Conservation (phyloP, 2,888 invertebrate genomes). For the Hyposoter didymator region DNA sequence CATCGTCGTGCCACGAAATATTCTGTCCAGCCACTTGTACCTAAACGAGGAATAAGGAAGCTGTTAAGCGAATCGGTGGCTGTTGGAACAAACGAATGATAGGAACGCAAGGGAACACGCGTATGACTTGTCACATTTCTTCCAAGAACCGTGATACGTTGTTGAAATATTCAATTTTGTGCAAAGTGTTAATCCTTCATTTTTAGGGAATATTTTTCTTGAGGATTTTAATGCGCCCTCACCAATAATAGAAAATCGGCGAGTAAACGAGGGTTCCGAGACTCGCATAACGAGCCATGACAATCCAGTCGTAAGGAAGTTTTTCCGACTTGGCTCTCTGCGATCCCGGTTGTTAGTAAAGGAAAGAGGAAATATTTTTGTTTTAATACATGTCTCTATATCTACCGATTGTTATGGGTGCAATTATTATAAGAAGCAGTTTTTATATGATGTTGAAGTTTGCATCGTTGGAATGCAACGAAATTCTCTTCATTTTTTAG, state of each 20-base stretch:
- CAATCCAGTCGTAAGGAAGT: constrained; percentile 83
- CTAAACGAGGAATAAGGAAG: constrained; percentile 82
- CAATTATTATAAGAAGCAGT: neutral
- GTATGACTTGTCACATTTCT: neutral
- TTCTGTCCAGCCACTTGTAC: constrained; percentile 92
- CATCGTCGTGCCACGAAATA: constrained; percentile 88
- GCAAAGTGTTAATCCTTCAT: neutral
- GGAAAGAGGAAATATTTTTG: constrained; percentile 42
- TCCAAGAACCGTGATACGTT: neutral
- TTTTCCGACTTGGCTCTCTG: constrained; percentile 65
- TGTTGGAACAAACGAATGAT: neutral
- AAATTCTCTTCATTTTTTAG: too few species aligned
- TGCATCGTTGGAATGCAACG: too few species aligned
- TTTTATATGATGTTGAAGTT: too few species aligned
- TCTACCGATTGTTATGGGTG: neutral
- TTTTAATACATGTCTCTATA: constrained; percentile 3
- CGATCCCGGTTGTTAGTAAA: constrained; percentile 37
- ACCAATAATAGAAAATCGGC: constrained; percentile 88
- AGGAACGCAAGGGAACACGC: neutral
- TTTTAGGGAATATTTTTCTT: constrained; percentile 1
- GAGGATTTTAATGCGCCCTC: constrained; percentile 73
- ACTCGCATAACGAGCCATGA: constrained; percentile 86
- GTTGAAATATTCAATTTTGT: neutral
- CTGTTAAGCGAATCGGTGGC: constrained; percentile 1
- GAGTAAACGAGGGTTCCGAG: constrained; percentile 87